Evolutionary conservation across 2,113 vertebrate genomes (phyloP), one percentile per base, ranked within the genome.

Genomic region (Hippolais icterina): DNA sequence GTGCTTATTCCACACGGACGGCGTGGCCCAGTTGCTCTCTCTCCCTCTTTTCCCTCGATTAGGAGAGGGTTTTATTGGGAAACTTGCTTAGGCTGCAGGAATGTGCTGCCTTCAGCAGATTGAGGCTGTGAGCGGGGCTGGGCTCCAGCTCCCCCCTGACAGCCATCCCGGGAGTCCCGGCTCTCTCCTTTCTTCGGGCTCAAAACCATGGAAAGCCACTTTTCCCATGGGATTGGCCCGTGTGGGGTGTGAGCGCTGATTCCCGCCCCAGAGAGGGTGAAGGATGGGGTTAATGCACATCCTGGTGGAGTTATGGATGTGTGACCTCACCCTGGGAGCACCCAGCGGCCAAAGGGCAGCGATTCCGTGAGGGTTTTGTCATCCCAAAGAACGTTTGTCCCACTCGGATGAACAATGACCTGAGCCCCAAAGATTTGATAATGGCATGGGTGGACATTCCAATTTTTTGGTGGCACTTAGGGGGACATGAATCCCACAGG

Each of bases 51-150:
- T 91, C 82, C 83, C 79, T 88, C 57, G 96, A 96, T 97, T 96
- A 97, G 88, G 92, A 94, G 89, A 93, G 65, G 94, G 94, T 92
- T 95, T 97, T 96, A 96, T 94, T 96, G 96, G 96, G 91, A 96
- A 96, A 97, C 88, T 95, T 96, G 96, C 96, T 95, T 92, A 93
- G 94, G 91, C 94, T 92, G 96, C 96, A 97, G 86, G 94, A 96
- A 96, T 14, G 21, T 70, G 92, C 94, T 85, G 80, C 92, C 41
- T 96, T 89, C 95, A 96, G 96, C 96, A 95, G 86, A 94, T 8
- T 79, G 94, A 93, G 92, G 41, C 90, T 89, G 92, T 53, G 42
- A 90, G 83, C 52, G 12, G 83, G 60, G 76, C 83, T 88, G 90
- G 85, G 90, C 94, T 87, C 59, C 66, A 63, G 52, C 89, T 91